These are phyloP conservation scores for Argyrosomus japonicus DNA, from an alignment of 2,113 vertebrate species.

Conservation along the genomic window DNA sequence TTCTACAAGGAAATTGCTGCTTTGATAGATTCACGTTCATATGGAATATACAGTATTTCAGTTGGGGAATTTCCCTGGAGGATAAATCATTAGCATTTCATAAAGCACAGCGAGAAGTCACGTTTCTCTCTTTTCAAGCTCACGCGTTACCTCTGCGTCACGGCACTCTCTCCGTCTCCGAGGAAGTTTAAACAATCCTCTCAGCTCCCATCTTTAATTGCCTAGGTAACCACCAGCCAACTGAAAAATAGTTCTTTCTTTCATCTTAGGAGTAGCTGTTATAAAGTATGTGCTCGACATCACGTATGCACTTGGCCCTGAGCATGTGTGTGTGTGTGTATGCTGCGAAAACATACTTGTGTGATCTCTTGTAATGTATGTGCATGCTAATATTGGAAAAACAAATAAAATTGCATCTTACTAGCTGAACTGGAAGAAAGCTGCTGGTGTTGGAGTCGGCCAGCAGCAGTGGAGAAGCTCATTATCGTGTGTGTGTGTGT, in stretches of 20 bases:
- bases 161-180: not conserved
- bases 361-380: constrained; percentile 18
- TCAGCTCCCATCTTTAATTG: constrained; percentile 61
- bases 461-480: constrained; percentile 27
- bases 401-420: constrained; percentile 12
- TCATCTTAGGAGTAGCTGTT: constrained; percentile 47
- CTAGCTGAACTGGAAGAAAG: constrained; percentile 4
- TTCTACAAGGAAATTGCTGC: not conserved
- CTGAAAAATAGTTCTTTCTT: constrained; percentile 13
- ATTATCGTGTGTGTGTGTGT: constrained; percentile 18
- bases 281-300: not conserved
- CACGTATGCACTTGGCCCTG: constrained; percentile 26
- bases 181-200: constrained; percentile 34
- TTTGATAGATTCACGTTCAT: not conserved
- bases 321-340: constrained; percentile 41
- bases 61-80: constrained; percentile 27
- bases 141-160: constrained; percentile 24
- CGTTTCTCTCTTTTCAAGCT: constrained; percentile 43
- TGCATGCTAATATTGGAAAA: constrained; percentile 37
- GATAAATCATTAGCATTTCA: constrained; percentile 52
- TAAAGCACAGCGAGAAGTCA: constrained; percentile 38
- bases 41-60: constrained; percentile 19
- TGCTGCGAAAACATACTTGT: constrained; percentile 2
- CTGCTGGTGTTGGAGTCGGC: not conserved
- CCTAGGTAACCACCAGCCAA: constrained; percentile 53